Conservation (phyloP, 1,140 invertebrate genomes). For the Formica selysi region DNA sequence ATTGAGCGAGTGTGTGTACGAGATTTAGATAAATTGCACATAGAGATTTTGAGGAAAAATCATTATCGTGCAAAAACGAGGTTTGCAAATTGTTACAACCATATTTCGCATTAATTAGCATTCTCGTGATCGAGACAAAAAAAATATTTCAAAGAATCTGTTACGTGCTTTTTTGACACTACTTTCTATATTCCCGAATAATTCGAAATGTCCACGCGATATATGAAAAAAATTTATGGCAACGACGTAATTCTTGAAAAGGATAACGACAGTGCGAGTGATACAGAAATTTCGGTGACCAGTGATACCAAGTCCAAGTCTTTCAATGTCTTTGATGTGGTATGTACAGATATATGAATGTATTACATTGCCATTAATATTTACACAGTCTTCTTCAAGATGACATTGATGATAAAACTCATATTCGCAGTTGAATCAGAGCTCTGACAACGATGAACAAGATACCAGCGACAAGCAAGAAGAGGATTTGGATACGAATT, state of each 20-base stretch:
- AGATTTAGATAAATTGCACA: no score
- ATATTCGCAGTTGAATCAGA: conserved; percentile 60
- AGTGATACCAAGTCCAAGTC: conserved; percentile 63
- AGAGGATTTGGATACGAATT: conserved; percentile 17
- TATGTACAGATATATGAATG: conserved; percentile 41
- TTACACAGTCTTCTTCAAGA: neutral
- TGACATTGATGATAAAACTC: neutral
- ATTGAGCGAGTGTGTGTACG: no score
- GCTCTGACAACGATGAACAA: conserved; percentile 39
- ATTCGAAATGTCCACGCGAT: conserved; percentile 72
- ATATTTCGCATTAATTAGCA: neutral
- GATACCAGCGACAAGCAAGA: conserved; percentile 34
- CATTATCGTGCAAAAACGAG: neutral
- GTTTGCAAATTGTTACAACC: neutral
- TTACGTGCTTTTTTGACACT: neutral
- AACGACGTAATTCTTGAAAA: conserved; percentile 44
- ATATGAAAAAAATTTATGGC: conserved; percentile 76
- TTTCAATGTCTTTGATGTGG: conserved; percentile 71
- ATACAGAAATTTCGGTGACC: conserved; percentile 49
- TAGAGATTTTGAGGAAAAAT: no score
- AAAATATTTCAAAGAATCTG: neutral
- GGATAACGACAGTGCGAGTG: conserved; percentile 50
- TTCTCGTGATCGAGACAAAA: neutral
- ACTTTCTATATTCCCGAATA: neutral
- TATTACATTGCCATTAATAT: neutral